Conservation (phyloP, 2,113 vertebrate species). For the Nesoenas mayeri region DNA sequence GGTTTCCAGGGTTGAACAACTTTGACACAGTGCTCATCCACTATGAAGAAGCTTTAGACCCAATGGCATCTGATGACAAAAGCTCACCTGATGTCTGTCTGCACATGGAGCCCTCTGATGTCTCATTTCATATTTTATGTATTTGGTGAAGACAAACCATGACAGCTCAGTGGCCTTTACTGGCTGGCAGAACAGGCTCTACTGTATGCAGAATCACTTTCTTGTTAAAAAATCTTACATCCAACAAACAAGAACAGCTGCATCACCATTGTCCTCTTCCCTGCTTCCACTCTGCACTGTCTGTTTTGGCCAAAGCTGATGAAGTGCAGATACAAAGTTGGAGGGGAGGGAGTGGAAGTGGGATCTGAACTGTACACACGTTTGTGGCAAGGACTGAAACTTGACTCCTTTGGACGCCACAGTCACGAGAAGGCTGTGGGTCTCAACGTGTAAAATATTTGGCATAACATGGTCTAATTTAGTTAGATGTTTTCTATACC, state of each 20-base stretch:
- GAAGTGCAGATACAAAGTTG: neutral
- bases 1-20: neutral
- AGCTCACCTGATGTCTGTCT: neutral
- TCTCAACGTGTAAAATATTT: neutral
- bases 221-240: neutral
- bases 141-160: neutral
- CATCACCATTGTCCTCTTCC: neutral
- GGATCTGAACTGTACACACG: neutral
- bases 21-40: neutral
- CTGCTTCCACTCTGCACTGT: neutral
- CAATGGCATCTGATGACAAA: neutral
- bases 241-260: neutral
- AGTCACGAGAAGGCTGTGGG: neutral
- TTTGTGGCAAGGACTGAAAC: neutral
- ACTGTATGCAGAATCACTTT: neutral
- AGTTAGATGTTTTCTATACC: neutral
- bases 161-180: neutral
- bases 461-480: neutral
- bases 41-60: neutral
- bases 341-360: neutral
- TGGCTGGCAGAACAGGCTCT: neutral
- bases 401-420: neutral
- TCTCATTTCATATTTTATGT: neutral
- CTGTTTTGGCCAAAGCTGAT: neutral
- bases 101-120: neutral